Percentiles rank a stretch among this genome's conserved stretches.
These are phyloP conservation scores for Montipora sp. DNA, from an alignment of 64 coral and sea anemone species.

Conservation along the genomic window DNA sequence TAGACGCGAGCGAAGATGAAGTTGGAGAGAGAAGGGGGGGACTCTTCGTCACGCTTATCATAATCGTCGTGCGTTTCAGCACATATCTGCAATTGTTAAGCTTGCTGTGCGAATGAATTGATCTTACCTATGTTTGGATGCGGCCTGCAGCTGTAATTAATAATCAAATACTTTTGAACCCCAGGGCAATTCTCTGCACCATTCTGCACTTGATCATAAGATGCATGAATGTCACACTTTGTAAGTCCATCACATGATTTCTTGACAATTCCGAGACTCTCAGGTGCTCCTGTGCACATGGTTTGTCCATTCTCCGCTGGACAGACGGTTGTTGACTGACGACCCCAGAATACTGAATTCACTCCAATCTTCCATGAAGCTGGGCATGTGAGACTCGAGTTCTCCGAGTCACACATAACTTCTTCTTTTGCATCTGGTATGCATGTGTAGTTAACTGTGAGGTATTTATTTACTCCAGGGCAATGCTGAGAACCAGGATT, in stretches of 20 bases:
- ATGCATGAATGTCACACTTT: slow-evolving; percentile 84
- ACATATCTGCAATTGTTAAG: not conserved
- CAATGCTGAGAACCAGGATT: slow-evolving; percentile 76
- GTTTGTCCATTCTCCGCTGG: slow-evolving; percentile 90
- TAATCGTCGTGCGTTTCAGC: no score
- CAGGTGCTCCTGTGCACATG: slow-evolving; percentile 95
- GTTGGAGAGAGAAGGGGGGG: no score
- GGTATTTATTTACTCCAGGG: slow-evolving; percentile 97
- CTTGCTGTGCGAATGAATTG: not conserved
- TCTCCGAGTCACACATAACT: slow-evolving; percentile 91
- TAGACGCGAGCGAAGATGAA: no score
- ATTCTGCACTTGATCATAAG: slow-evolving; percentile 85
- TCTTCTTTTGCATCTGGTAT: slow-evolving; percentile 98
- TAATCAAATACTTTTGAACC: slow-evolving; percentile 92
- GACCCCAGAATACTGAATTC: slow-evolving; percentile 97
- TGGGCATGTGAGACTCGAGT: slow-evolving; percentile 87
- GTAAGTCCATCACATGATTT: slow-evolving; percentile 88
- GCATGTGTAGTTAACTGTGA: slow-evolving; percentile 93
- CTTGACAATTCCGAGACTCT: slow-evolving; percentile 94
- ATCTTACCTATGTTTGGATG: slow-evolving; percentile 88
- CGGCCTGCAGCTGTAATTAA: slow-evolving; percentile 97
- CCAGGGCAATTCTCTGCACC: slow-evolving; percentile 96
- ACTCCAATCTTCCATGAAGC: slow-evolving; percentile 94
- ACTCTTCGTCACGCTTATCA: no score
- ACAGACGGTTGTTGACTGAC: slow-evolving; percentile 89